Conservation (phyloP, 2,113 vertebrate species). For the Scomber colias region DNA sequence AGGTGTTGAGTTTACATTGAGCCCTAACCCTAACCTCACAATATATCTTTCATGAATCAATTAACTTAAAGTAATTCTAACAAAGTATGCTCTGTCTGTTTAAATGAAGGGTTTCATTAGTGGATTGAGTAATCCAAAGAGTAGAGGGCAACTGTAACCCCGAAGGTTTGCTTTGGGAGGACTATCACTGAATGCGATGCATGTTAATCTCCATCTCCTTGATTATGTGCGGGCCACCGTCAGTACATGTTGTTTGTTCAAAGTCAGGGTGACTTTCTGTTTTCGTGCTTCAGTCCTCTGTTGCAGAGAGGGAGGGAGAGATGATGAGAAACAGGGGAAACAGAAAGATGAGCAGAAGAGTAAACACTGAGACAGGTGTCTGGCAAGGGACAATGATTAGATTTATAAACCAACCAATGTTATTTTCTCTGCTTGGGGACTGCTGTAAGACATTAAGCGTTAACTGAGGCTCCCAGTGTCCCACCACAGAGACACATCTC, state of each 20-base stretch:
- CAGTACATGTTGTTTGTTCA: slow-evolving; percentile 65
- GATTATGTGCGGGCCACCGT: slow-evolving; percentile 64
- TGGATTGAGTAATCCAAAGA: slow-evolving; percentile 73
- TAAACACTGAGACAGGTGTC: slow-evolving; percentile 79
- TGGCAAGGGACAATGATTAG: slow-evolving; percentile 72
- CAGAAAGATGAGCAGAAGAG: slow-evolving; percentile 52
- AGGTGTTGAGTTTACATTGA: slow-evolving; percentile 35
- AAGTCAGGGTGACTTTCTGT: slow-evolving; percentile 84
- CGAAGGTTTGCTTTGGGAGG: slow-evolving; percentile 57
- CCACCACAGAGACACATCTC: slow-evolving; percentile 42
- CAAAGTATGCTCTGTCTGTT: slow-evolving; percentile 35
- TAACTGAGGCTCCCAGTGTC: slow-evolving; percentile 66
- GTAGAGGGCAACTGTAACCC: slow-evolving; percentile 59
- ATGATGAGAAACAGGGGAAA: slow-evolving; percentile 45
- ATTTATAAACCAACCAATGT: slow-evolving; percentile 75
- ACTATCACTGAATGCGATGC: slow-evolving; percentile 58
- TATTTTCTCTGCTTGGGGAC: slow-evolving; percentile 70
- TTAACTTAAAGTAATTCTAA: slow-evolving; percentile 56
- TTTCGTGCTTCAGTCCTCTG: slow-evolving; percentile 19
- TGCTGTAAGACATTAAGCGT: slow-evolving; percentile 68
- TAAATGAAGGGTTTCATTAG: slow-evolving; percentile 72
- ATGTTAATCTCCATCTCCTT: slow-evolving; percentile 80
- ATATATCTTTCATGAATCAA: slow-evolving; percentile 50
- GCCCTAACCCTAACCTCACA: slow-evolving; percentile 1
- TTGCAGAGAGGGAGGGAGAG: slow-evolving; percentile 12